A percentile compares a stretch with the other conserved stretches of the same genome.
phyloP scores from a whole-genome alignment of 2,888 invertebrate species.

The Andrena fulva region DNA sequence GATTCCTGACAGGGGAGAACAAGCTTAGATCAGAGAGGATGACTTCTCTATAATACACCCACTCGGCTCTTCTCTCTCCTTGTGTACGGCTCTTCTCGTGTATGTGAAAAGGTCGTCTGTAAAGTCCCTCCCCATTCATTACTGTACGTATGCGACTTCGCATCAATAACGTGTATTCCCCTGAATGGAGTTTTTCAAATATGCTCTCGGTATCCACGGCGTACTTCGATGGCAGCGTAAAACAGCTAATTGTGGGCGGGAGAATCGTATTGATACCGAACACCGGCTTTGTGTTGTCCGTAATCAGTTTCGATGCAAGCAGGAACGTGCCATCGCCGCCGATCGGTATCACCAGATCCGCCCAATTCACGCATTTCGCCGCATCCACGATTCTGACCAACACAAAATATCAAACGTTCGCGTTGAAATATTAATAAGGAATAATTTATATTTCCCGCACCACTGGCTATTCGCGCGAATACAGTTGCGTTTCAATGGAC shows the following conservation, averaged over 20 bases:
- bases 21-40: conserved; percentile 34
- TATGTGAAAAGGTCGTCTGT: conserved; percentile 52
- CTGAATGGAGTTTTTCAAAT: conserved; percentile 56
- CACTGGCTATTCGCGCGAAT: too few species aligned
- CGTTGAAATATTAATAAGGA: too few species aligned
- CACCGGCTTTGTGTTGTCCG: conserved; percentile 57
- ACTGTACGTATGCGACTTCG: conserved; percentile 65
- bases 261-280: conserved; percentile 58
- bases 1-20: conserved; percentile 30
- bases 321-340: conserved; percentile 99
- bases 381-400: conserved; percentile 86
- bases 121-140: conserved; percentile 62
- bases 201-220: conserved; percentile 45
- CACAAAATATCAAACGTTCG: not conserved
- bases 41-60: conserved; percentile 37
- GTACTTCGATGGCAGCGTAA: conserved; percentile 45
- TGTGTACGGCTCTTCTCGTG: conserved; percentile 60
- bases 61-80: conserved; percentile 57
- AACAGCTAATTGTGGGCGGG: not conserved
- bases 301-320: conserved; percentile 89
- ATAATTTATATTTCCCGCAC: too few species aligned
- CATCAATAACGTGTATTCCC: conserved; percentile 59
- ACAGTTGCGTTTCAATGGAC: too few species aligned
- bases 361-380: conserved; percentile 91
- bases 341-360: conserved; percentile 93